Base-by-base conservation (phyloP, 2,888 invertebrate genomes). In the Caenorhabditis becei region DNA sequence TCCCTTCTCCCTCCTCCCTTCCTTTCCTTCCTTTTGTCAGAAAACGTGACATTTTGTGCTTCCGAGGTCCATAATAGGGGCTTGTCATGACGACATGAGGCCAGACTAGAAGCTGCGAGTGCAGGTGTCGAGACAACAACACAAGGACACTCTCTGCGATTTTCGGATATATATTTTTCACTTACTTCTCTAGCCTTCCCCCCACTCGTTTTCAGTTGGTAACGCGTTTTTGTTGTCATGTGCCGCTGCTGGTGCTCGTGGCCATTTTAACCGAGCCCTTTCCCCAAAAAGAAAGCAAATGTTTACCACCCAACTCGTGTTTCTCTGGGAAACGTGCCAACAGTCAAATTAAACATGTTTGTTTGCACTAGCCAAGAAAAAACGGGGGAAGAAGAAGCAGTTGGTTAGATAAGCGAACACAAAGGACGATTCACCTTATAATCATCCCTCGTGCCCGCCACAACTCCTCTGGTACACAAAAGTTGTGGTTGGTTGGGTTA, bases 291-390 rank as follows among this genome's bases (percentile, higher is more conserved):
- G 58, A 71, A 51, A 37, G 71, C 59, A 58, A 74, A 74, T 74
- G 74, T 74, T 74, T 74, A 74, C 74, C 74, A 65, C 35, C n/a
- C 59, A 74, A 59, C 74, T 66, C 66, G 74, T 74, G 74, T 74
- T 74, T 66, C 74, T 74, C 59, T 66, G 74, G 65, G 74, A 74
- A 74, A 66, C 74, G 74, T 74, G 74, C 74, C 74, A 74, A 74
- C 37, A 56, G 74, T 58, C 72, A 72, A 65, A 56, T 72, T 66
- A 56, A 74, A 74, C 59, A 74, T 66, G 66, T 74, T 63, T 74
- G 59, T 74, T 63, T 74, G 59, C 63, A 20, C 49, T 47, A 32
- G 32, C 24, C 14, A n/a, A n/a, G n/a, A n/a, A n/a, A n/a, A n/a
- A n/a, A n/a, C n/a, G 16, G 35, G 23, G 14, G 14, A 28, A 51